These are phyloP conservation scores for Panurus biarmicus DNA, from an alignment of 2,113 vertebrate genomes.

Conservation along the genomic window DNA sequence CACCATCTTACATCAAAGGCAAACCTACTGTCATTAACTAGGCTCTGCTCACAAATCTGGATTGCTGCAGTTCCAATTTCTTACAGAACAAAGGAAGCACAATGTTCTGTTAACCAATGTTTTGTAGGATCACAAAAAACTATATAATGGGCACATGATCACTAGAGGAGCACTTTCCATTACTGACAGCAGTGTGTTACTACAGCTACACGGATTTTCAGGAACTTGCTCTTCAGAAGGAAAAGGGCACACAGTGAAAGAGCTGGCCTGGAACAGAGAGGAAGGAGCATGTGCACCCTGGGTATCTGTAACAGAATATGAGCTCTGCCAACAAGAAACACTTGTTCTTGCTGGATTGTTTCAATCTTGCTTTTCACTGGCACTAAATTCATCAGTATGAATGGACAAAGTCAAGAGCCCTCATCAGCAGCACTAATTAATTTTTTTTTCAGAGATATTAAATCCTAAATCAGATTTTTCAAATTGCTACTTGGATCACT, in stretches of 20 bases:
- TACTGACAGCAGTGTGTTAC: not conserved
- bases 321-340: not conserved
- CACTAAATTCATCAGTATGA: not conserved
- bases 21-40: not conserved
- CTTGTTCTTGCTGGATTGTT: not conserved
- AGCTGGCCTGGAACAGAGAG: not conserved
- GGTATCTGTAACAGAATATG: not conserved
- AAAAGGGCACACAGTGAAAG: not conserved
- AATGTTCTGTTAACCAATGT: not conserved
- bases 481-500: constrained; percentile 7
- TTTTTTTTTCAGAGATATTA: not conserved
- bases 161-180: not conserved
- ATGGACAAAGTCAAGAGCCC: not conserved
- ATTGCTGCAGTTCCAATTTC: not conserved
- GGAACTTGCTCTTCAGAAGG: not conserved
- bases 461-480: constrained; percentile 26
- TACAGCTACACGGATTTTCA: not conserved
- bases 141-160: not conserved
- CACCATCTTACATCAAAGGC: not conserved
- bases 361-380: not conserved
- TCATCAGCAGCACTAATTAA: not conserved
- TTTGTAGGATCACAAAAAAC: not conserved
- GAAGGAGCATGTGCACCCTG: not conserved
- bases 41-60: not conserved
- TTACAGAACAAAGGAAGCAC: not conserved